Evolutionary conservation across 2,797 vertebrate genomes (phyloP).

Genomic region (Lerista edwardsae): DNA sequence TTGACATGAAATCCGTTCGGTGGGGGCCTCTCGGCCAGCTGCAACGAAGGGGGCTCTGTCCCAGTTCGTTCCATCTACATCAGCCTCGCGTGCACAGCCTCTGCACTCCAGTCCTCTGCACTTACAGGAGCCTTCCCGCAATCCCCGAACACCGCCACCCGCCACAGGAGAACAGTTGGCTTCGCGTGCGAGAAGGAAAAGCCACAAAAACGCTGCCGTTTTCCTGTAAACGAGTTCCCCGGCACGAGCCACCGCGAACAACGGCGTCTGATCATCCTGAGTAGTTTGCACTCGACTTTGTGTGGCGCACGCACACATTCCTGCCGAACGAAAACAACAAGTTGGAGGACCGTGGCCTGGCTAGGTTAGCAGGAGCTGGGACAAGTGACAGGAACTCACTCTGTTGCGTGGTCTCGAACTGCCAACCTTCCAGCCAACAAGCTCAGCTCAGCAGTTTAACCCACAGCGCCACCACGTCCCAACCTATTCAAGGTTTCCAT

Average conservation of each 20-base stretch:
- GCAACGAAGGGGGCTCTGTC: not conserved
- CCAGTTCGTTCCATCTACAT: not conserved
- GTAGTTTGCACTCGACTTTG: not conserved
- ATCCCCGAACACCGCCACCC: constrained; percentile 5
- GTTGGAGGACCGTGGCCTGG: constrained; percentile 10
- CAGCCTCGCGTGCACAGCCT: too few species aligned
- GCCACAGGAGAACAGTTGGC: constrained; percentile 21
- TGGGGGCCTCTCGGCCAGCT: not conserved
- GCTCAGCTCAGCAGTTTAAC: too few species aligned
- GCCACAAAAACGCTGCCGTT: not conserved
- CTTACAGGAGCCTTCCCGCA: not conserved
- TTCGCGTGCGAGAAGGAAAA: not conserved
- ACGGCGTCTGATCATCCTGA: not conserved
- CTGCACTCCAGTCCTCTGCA: not conserved
- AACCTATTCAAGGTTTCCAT: constrained; percentile 38
- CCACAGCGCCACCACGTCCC: too few species aligned
- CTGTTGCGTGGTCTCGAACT: too few species aligned
- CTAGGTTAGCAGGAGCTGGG: too few species aligned
- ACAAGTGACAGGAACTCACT: too few species aligned
- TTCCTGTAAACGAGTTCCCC: not conserved
- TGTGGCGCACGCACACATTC: not conserved
- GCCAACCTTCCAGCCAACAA: too few species aligned
- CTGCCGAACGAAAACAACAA: constrained; percentile 24
- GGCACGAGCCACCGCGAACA: not conserved
- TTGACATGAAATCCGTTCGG: not conserved